Percentiles rank a stretch among this genome's conserved stretches.
Evolutionary conservation across 2,888 invertebrate genomes (phyloP).

Genomic region (Eilema griseolum): DNA sequence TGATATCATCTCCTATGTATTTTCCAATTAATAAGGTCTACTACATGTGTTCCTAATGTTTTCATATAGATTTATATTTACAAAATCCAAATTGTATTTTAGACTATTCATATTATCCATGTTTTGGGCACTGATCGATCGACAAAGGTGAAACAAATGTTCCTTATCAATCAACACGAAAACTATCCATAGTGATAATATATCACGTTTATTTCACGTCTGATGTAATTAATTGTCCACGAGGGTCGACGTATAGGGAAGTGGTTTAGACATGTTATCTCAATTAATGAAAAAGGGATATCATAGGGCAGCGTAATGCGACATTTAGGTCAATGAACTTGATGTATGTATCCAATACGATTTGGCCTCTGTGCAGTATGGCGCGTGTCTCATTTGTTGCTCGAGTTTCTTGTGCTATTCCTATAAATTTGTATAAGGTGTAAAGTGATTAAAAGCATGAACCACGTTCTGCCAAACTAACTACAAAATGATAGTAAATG

Average conservation of each 20-base stretch:
- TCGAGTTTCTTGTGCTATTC: conserved; percentile 32
- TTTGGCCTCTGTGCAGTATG: conserved; percentile 31
- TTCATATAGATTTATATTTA: neutral
- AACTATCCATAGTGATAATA: neutral
- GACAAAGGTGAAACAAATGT: neutral
- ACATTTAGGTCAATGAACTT: neutral
- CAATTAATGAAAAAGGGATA: neutral
- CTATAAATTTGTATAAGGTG: conserved; percentile 37
- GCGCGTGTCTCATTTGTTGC: conserved; percentile 22
- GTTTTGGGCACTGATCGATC: neutral
- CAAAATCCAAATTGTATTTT: neutral
- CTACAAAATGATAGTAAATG: conserved; percentile 54
- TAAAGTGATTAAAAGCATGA: conserved; percentile 42
- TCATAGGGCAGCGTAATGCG: neutral
- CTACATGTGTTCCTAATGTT: neutral
- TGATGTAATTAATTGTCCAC: neutral
- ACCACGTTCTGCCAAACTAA: conserved; percentile 55
- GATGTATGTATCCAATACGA: conserved; percentile 10
- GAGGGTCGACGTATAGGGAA: neutral
- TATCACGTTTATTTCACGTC: neutral
- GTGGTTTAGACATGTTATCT: conserved; percentile 1
- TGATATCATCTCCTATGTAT: no score
- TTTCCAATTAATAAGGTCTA: no score
- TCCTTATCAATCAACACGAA: neutral
- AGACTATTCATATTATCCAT: neutral